Conservation (phyloP, 2,797 vertebrate genomes). For the Aulostomus chinensis region DNA sequence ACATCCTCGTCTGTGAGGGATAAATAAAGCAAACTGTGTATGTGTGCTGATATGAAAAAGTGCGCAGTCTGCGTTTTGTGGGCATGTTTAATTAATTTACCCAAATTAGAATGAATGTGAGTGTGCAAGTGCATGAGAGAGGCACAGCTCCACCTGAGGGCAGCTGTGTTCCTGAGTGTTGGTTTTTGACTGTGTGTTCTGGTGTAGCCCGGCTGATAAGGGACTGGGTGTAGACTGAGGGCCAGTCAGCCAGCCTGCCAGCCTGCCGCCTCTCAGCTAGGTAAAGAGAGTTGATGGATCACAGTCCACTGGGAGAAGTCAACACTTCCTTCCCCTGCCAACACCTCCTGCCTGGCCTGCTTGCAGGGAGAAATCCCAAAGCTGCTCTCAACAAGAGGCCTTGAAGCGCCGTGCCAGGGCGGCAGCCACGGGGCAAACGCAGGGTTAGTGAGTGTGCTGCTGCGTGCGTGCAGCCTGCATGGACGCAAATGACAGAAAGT, state of each 20-base stretch:
- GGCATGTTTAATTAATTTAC: conserved; percentile 49
- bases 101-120: conserved; percentile 25
- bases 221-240: conserved; percentile 10
- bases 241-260: conserved; percentile 26
- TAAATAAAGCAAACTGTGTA: not conserved
- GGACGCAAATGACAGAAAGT: conserved; percentile 3
- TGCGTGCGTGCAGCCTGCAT: too few species aligned
- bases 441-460: conserved; percentile 18
- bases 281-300: conserved; percentile 58
- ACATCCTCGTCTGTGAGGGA: not conserved
- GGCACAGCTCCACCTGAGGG: conserved; percentile 25
- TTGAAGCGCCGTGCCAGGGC: not conserved
- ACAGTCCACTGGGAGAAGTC: conserved; percentile 47
- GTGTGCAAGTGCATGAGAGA: not conserved
- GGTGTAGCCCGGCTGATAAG: conserved; percentile 9
- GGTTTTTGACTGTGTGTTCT: conserved; percentile 29
- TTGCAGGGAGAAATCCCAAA: conserved; percentile 38
- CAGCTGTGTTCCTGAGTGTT: conserved; percentile 12
- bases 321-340: conserved; percentile 40
- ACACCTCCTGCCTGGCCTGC: conserved; percentile 11
- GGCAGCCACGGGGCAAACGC: not conserved
- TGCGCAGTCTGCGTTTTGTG: conserved; percentile 22
- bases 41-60: conserved; percentile 10
- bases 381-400: not conserved
- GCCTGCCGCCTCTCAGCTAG: conserved; percentile 39